Percentiles rank a stretch among this genome's conserved stretches.
These are phyloP conservation scores for Drosophila seclusa DNA, from an alignment of 2,888 invertebrate species.

Conservation along the genomic window DNA sequence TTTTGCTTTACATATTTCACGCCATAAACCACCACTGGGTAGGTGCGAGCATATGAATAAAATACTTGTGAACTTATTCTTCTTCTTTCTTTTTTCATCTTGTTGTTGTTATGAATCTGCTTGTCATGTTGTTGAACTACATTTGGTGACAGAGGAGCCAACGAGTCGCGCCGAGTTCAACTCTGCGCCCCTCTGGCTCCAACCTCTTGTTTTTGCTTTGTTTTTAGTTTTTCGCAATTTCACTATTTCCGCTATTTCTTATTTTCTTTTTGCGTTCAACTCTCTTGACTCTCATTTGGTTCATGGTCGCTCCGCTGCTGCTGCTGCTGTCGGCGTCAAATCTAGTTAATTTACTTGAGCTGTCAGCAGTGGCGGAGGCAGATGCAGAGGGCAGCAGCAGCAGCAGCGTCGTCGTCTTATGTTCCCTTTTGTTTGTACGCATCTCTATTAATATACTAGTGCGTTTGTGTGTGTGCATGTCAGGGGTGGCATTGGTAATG, in stretches of 20 bases:
- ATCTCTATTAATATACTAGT: conserved; percentile 70
- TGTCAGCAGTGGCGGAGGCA: conserved; percentile 18
- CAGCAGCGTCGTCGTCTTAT: conserved; percentile 23
- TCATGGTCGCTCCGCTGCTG: conserved; percentile 62
- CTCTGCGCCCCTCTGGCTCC: conserved; percentile 40
- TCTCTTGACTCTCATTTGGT: conserved; percentile 80
- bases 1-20: conserved; percentile 18
- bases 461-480: not conserved
- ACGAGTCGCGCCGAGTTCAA: conserved; percentile 33
- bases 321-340: conserved; percentile 42
- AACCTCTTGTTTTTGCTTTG: conserved; percentile 10
- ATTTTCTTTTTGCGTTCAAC: conserved; percentile 26
- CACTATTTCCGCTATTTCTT: conserved; percentile 15
- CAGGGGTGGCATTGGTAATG: accelerated
- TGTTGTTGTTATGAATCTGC: conserved; percentile 26
- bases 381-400: not conserved
- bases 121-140: conserved; percentile 71
- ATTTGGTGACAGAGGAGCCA: conserved; percentile 41
- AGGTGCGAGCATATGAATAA: conserved; percentile 15
- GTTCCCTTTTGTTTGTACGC: conserved; percentile 36
- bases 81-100: conserved; percentile 18
- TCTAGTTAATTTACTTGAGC: conserved; percentile 68
- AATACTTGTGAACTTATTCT: conserved; percentile 13
- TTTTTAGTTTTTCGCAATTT: conserved; percentile 40
- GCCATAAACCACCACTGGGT: conserved; percentile 27